A percentile compares a stretch with the other conserved stretches of the same genome.
phyloP scores from a whole-genome alignment of 1,140 invertebrate species.

The Drosophila sechellia region DNA sequence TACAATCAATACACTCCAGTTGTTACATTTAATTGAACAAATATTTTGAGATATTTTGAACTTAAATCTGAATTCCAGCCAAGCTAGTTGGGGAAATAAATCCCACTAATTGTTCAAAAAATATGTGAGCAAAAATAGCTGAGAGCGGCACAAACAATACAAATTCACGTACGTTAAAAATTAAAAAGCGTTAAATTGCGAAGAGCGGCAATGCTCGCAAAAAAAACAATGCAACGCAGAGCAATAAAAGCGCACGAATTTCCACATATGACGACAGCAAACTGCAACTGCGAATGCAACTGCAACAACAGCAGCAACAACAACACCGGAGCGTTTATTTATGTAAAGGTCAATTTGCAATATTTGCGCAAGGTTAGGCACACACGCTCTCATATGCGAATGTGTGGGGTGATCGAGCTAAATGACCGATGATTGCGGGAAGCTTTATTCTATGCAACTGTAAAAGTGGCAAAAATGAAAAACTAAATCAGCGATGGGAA shows the following conservation, averaged over 20 bases:
- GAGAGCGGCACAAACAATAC: slow-evolving; percentile 21
- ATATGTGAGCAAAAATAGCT: slow-evolving; percentile 10
- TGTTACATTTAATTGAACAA: no score
- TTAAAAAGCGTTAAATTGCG: slow-evolving; percentile 52
- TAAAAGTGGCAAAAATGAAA: slow-evolving; percentile 13
- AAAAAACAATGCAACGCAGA: slow-evolving; percentile 23
- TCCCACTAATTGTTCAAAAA: no score
- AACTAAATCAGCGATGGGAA: background rate
- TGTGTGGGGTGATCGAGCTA: slow-evolving; percentile 30
- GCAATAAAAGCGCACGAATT: slow-evolving; percentile 55
- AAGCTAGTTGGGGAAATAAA: no score
- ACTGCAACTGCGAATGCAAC: slow-evolving; percentile 2
- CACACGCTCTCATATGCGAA: slow-evolving; percentile 14
- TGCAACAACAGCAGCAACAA: no score
- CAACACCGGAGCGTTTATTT: slow-evolving; percentile 52
- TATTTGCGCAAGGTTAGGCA: slow-evolving; percentile 78
- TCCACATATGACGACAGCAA: slow-evolving; percentile 54
- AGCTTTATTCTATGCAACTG: slow-evolving; percentile 36
- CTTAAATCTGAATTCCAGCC: no score
- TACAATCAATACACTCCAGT: no score
- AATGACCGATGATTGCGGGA: slow-evolving; percentile 39
- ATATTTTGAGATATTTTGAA: no score
- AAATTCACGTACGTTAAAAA: slow-evolving; percentile 31
- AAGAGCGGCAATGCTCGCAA: background rate
- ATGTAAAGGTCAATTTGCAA: slow-evolving; percentile 80